A percentile compares a stretch with the other conserved stretches of the same genome.
These are phyloP conservation scores for Rhingia rostrata DNA, from an alignment of 2,888 invertebrate genomes.

Conservation along the genomic window DNA sequence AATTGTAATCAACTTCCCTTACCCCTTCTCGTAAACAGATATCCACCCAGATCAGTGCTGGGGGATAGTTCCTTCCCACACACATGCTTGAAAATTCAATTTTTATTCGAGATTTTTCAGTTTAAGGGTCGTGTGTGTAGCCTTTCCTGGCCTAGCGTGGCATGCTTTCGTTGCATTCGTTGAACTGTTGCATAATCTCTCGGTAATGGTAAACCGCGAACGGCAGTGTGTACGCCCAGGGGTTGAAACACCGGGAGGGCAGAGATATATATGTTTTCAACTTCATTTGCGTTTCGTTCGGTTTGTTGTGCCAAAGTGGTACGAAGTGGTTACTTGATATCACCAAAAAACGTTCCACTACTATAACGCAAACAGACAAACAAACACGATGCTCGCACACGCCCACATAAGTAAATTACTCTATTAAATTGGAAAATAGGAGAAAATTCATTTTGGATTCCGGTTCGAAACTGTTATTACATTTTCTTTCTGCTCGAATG, in stretches of 20 bases:
- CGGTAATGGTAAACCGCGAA: conserved; percentile 19
- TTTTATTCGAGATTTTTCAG: conserved; percentile 14
- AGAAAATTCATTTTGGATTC: conserved; percentile 71
- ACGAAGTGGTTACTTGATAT: conserved; percentile 67
- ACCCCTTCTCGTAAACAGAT: background rate
- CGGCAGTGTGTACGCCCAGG: conserved; percentile 15
- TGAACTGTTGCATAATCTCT: conserved; percentile 68
- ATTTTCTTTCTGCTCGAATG: conserved; percentile 42
- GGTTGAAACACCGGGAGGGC: too few species aligned
- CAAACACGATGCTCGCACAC: background rate
- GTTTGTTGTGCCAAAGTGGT: conserved; percentile 58
- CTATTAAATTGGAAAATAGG: conserved; percentile 70
- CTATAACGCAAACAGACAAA: background rate
- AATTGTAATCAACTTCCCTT: conserved; percentile 42
- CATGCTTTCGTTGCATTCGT: conserved; percentile 44
- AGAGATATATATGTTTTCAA: conserved; percentile 52
- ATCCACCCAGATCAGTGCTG: background rate
- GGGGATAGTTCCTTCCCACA: conserved; percentile 4
- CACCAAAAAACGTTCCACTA: conserved; percentile 13
- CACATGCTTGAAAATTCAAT: conserved; percentile 28
- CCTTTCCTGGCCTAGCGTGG: background rate
- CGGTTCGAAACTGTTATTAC: conserved; percentile 67
- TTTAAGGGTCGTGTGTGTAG: background rate
- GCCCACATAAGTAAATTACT: conserved; percentile 67
- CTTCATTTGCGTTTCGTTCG: conserved; percentile 64